Conservation (phyloP, 1,140 invertebrate genomes). For the Bombus superbus region DNA sequence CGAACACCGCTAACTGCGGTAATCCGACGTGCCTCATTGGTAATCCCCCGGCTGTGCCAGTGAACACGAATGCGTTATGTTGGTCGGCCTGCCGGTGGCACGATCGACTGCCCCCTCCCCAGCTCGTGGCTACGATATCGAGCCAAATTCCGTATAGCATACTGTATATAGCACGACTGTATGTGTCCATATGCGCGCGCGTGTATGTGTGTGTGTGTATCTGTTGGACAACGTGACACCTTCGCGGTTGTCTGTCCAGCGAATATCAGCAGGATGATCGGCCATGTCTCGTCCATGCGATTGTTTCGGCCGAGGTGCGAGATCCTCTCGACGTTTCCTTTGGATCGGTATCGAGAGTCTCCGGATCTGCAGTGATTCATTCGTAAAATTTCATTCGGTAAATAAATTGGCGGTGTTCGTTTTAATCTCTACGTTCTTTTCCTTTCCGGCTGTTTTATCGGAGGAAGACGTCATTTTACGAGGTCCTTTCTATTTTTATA, state of each 20-base stretch:
- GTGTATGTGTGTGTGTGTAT: not conserved
- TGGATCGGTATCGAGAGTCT: not conserved
- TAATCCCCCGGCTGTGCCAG: slow-evolving; percentile 57
- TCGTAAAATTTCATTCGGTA: not conserved
- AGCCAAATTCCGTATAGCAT: not conserved
- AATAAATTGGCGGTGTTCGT: not conserved
- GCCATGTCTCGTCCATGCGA: not conserved
- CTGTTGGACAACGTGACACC: slow-evolving; percentile 23
- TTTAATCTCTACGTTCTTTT: too few species aligned
- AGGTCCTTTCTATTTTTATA: too few species aligned
- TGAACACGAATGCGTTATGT: slow-evolving; percentile 49
- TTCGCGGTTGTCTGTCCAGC: slow-evolving; percentile 11
- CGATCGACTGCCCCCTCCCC: slow-evolving; percentile 23
- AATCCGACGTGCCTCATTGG: slow-evolving; percentile 68
- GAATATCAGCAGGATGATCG: slow-evolving; percentile 21
- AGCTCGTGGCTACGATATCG: slow-evolving; percentile 6
- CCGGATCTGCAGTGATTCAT: not conserved
- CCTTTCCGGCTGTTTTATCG: too few species aligned
- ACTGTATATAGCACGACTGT: not conserved
- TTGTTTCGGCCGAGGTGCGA: not conserved
- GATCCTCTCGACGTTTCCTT: not conserved
- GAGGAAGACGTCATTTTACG: too few species aligned
- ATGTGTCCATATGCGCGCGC: not conserved
- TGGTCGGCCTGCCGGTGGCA: not conserved
- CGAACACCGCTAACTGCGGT: slow-evolving; percentile 69